These are phyloP conservation scores for Tragelaphus buxtoni DNA, from an alignment of 2,113 vertebrate genomes.

Conservation along the genomic window DNA sequence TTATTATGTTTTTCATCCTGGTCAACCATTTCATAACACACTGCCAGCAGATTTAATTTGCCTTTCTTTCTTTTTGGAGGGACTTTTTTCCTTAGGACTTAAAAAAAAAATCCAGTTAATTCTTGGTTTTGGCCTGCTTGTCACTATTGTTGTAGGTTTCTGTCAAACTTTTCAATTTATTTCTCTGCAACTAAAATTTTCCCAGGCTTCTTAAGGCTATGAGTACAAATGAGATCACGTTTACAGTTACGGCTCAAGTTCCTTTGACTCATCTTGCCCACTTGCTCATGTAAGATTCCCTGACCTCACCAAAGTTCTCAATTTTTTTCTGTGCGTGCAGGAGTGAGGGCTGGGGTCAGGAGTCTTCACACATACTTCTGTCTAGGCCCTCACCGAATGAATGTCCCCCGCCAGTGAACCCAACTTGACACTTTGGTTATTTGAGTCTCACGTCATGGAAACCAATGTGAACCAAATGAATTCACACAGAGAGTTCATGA, in stretches of 20 bases:
- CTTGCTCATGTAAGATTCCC: neutral
- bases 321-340: neutral
- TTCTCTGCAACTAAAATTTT: neutral
- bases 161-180: neutral
- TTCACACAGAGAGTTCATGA: neutral
- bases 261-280: neutral
- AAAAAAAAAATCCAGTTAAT: neutral
- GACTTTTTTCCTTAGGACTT: neutral
- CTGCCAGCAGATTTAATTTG: conserved; percentile 7
- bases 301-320: neutral
- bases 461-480: neutral
- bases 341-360: neutral
- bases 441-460: neutral
- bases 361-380: neutral
- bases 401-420: neutral
- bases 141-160: neutral
- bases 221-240: neutral
- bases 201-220: neutral
- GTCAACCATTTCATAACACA: neutral
- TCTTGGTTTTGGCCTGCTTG: neutral
- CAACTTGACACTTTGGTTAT: neutral
- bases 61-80: conserved; percentile 1
- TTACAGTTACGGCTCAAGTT: neutral
- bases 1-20: neutral
- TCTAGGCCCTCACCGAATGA: neutral